phyloP scores from a whole-genome alignment of 1,140 invertebrate species.

The Drosophila carrolli region DNA sequence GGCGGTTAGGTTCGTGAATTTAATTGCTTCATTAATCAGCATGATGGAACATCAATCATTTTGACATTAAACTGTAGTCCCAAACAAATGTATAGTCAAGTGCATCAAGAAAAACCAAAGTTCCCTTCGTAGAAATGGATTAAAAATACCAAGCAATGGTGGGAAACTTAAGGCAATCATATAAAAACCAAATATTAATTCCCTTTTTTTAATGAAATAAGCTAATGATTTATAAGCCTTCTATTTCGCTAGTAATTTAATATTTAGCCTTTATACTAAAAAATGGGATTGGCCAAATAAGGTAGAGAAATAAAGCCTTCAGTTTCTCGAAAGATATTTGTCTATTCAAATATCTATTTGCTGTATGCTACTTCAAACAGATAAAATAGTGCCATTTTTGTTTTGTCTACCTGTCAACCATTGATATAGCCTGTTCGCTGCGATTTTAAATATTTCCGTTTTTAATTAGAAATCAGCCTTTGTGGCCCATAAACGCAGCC shows the following conservation, averaged over 20 bases:
- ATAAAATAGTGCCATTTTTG: slow-evolving; percentile 3
- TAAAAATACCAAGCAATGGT: too few relatives aligned
- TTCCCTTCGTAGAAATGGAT: too few relatives aligned
- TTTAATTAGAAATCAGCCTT: slow-evolving; percentile 70
- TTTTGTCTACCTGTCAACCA: slow-evolving; percentile 25
- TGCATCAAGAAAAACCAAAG: too few relatives aligned
- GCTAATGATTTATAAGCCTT: too few relatives aligned
- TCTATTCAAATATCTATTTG: not conserved
- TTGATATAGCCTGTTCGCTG: not conserved
- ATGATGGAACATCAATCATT: slow-evolving; percentile 13
- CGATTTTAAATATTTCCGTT: slow-evolving; percentile 62
- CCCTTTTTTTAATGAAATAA: too few relatives aligned
- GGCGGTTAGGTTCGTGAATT: not conserved
- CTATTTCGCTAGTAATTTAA: too few relatives aligned
- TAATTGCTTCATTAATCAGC: slow-evolving; percentile 29
- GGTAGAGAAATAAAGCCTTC: not conserved
- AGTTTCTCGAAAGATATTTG: not conserved
- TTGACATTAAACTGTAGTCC: slow-evolving; percentile 11
- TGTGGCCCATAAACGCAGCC: slow-evolving; percentile 50
- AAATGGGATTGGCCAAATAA: too few relatives aligned
- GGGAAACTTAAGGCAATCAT: too few relatives aligned
- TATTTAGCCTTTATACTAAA: too few relatives aligned
- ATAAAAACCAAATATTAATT: too few relatives aligned
- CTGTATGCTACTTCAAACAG: not conserved
- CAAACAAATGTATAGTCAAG: not conserved